These are phyloP conservation scores for Boloria selene DNA, from an alignment of 2,888 invertebrate genomes.

Conservation along the genomic window DNA sequence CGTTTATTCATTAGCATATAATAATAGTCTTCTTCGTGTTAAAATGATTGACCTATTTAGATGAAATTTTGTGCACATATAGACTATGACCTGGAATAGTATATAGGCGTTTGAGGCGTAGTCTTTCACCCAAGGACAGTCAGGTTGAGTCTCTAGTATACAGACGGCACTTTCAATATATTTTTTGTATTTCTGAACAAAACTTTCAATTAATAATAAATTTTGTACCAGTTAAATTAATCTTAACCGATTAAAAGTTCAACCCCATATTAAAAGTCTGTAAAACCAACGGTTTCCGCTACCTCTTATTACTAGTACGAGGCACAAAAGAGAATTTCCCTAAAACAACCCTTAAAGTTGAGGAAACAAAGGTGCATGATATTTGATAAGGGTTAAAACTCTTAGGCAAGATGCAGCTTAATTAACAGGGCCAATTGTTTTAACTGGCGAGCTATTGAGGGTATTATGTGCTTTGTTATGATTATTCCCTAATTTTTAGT, in stretches of 20 bases:
- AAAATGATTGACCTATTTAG: too few species aligned
- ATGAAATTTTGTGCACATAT: too few species aligned
- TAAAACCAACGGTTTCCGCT: constrained; percentile 1
- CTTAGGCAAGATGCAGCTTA: constrained; percentile 14
- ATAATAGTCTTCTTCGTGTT: too few species aligned
- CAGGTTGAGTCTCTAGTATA: too few species aligned
- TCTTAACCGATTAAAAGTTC: neutral
- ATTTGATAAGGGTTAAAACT: constrained; percentile 27
- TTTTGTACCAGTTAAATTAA: too few species aligned
- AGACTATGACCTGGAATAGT: too few species aligned
- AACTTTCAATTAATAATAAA: too few species aligned
- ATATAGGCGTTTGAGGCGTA: too few species aligned
- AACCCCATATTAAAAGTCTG: neutral
- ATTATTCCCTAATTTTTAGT: neutral
- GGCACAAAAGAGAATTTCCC: constrained; percentile 16
- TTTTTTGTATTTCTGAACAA: too few species aligned
- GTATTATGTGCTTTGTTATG: constrained; percentile 10
- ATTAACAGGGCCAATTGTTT: constrained; percentile 26
- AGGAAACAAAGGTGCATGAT: constrained; percentile 21
- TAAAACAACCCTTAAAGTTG: constrained; percentile 27
- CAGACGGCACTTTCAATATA: too few species aligned
- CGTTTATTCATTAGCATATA: too few species aligned
- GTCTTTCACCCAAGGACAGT: too few species aligned
- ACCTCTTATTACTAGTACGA: neutral
- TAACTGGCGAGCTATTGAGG: neutral